Conservation (phyloP, 2,888 invertebrate genomes). For the Meghimatium bilineatum region DNA sequence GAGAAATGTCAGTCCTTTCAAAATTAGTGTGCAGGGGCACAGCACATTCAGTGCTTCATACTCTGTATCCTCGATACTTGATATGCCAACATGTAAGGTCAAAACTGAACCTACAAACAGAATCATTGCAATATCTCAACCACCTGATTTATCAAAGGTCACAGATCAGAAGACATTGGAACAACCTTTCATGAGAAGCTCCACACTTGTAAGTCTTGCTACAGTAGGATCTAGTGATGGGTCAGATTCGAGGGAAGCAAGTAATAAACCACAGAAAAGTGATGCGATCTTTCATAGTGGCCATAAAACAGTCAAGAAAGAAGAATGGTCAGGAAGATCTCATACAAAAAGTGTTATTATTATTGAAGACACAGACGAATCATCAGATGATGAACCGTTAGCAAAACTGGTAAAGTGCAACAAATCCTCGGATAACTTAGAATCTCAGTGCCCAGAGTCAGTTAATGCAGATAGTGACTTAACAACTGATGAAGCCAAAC, state of each 20-base stretch:
- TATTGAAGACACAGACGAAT: constrained; percentile 41
- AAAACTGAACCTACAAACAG: constrained; percentile 32
- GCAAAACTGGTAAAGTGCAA: constrained; percentile 29
- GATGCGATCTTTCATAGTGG: background rate
- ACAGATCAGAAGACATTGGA: constrained; percentile 11
- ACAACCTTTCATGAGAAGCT: background rate
- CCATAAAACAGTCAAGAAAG: background rate
- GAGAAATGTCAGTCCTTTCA: constrained; percentile 9
- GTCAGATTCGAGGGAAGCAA: background rate
- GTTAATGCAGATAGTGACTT: background rate
- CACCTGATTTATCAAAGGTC: background rate
- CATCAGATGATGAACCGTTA: constrained; percentile 45
- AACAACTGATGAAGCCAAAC: background rate
- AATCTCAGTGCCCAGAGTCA: background rate
- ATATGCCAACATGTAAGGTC: constrained; percentile 39
- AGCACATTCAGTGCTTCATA: constrained; percentile 37
- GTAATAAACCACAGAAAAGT: background rate
- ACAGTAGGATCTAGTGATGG: constrained; percentile 14
- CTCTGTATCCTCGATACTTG: constrained; percentile 43
- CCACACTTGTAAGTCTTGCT: constrained; percentile 1
- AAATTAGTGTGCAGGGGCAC: constrained; percentile 24
- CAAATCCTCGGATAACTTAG: background rate
- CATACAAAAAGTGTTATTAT: background rate
- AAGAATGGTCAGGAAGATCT: background rate
- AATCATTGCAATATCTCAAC: background rate